phyloP scores from a whole-genome alignment of 2,888 invertebrate species.

The Orthosia gracilis region DNA sequence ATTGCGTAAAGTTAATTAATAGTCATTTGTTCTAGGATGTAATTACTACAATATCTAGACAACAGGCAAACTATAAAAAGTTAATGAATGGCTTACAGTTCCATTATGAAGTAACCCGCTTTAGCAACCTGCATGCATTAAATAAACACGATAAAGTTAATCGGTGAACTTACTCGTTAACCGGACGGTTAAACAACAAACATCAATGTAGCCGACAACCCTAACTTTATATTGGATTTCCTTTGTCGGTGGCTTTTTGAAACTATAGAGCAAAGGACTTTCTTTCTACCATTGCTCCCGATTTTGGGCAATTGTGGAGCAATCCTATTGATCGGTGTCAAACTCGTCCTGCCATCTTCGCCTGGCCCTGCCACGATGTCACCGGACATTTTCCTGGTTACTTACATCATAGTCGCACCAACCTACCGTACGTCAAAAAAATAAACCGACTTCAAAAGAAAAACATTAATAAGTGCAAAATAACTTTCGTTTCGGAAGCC shows the following conservation, averaged over 20 bases:
- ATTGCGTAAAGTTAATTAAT: not conserved
- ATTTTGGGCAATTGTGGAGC: too few relatives aligned
- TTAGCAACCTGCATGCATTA: constrained; percentile 1
- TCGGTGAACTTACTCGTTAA: constrained; percentile 14
- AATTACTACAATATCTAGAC: constrained; percentile 13
- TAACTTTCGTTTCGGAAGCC: too few relatives aligned
- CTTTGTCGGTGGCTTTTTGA: constrained; percentile 3
- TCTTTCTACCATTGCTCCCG: too few relatives aligned
- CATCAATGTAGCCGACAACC: constrained; percentile 4
- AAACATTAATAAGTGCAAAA: too few relatives aligned
- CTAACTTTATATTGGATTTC: constrained; percentile 6
- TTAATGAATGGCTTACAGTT: constrained; percentile 11
- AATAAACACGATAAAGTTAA: constrained; percentile 1
- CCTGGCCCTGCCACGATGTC: too few relatives aligned
- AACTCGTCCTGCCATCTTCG: too few relatives aligned
- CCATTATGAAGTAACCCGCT: constrained; percentile 13
- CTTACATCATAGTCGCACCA: too few relatives aligned
- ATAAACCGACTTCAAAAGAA: too few relatives aligned
- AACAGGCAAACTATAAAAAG: not conserved
- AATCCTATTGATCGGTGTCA: too few relatives aligned
- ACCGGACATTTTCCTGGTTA: too few relatives aligned
- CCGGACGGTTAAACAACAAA: constrained; percentile 8
- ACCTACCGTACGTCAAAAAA: too few relatives aligned
- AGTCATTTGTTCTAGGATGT: constrained; percentile 6
- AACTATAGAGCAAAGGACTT: too few relatives aligned